phyloP scores from a whole-genome alignment of 2,797 vertebrate genomes.

The Danio albolineatus region DNA sequence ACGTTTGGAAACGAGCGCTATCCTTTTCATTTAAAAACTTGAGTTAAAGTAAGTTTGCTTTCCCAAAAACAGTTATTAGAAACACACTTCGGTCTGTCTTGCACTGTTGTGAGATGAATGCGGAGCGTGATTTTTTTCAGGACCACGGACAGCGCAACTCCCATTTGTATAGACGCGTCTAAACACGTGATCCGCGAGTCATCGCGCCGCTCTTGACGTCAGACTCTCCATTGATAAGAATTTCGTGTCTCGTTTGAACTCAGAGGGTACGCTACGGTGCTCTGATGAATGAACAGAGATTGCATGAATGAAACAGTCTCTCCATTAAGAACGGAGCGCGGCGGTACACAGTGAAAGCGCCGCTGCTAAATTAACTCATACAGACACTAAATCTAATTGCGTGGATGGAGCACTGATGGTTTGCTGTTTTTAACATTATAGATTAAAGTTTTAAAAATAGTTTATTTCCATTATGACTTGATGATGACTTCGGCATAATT shows the following conservation, averaged over 20 bases:
- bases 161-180: constrained; percentile 82
- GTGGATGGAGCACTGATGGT: neutral
- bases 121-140: constrained; percentile 78
- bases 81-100: constrained; percentile 42
- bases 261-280: constrained; percentile 81
- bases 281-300: constrained; percentile 88
- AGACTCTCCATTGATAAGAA: constrained; percentile 94
- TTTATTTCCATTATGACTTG: neutral
- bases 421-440: neutral
- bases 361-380: constrained; percentile 5
- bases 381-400: constrained; percentile 1
- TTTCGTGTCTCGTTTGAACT: constrained; percentile 83
- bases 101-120: constrained; percentile 51
- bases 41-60: constrained; percentile 43
- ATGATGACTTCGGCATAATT: neutral
- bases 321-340: constrained; percentile 57
- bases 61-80: constrained; percentile 24
- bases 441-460: neutral
- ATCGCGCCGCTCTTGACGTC: constrained; percentile 84
- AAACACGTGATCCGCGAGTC: constrained; percentile 80
- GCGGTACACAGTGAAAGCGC: constrained; percentile 30
- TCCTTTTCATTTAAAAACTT: constrained; percentile 52
- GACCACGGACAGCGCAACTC: constrained; percentile 90
- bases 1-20: constrained; percentile 37
- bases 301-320: constrained; percentile 81